A percentile compares a stretch with the other conserved stretches of the same genome.
Evolutionary conservation across 1,140 invertebrate species (phyloP).

Genomic region (Cydia splendana): DNA sequence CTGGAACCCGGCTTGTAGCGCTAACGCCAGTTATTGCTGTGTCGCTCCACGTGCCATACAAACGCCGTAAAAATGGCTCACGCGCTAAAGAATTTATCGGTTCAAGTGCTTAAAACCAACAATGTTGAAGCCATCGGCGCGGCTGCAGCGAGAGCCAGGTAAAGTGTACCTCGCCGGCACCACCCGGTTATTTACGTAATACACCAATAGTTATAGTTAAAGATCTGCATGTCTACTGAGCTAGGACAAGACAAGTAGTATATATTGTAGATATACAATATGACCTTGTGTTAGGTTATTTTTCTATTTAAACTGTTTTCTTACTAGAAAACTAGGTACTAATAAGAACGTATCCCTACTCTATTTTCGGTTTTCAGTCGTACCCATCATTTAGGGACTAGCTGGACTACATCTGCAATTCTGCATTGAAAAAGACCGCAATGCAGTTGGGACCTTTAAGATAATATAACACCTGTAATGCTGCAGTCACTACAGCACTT

Average conservation of each 20-base stretch:
- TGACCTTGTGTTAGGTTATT: background rate
- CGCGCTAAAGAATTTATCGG: slow-evolving; percentile 61
- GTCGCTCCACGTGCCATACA: slow-evolving; percentile 27
- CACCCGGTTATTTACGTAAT: slow-evolving; percentile 64
- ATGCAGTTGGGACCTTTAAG: no score
- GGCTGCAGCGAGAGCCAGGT: slow-evolving; percentile 61
- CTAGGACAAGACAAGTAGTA: background rate
- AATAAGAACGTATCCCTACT: background rate
- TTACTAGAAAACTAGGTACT: background rate
- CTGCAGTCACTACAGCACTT: no score
- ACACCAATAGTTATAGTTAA: slow-evolving; percentile 21
- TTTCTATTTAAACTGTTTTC: background rate
- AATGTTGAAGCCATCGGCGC: slow-evolving; percentile 59
- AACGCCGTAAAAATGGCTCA: slow-evolving; percentile 58
- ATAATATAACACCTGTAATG: no score
- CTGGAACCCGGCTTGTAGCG: background rate
- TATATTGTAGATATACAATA: background rate
- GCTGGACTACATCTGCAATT: no score
- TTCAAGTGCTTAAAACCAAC: slow-evolving; percentile 64
- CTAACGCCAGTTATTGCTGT: slow-evolving; percentile 5
- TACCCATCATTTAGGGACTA: background rate
- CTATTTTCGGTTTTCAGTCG: background rate
- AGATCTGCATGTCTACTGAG: slow-evolving; percentile 4
- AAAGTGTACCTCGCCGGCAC: slow-evolving; percentile 47
- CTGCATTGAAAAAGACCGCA: no score